These are phyloP conservation scores for Dicyrtoma fusca DNA, from an alignment of 2,888 invertebrate species.

Conservation along the genomic window DNA sequence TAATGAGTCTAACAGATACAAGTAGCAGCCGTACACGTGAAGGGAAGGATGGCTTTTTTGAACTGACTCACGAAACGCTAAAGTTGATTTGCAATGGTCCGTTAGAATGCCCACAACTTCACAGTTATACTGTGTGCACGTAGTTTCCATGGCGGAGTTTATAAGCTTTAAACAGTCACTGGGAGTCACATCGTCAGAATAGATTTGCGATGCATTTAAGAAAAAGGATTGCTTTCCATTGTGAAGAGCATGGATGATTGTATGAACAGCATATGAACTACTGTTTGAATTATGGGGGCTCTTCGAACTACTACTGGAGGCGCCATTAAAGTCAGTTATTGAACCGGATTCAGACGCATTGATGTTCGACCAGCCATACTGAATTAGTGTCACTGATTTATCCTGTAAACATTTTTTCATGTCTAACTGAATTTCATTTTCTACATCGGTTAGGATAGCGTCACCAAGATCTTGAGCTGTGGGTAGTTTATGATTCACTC, in stretches of 20 bases:
- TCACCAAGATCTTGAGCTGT: slow-evolving; percentile 17
- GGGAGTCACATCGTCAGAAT: background rate
- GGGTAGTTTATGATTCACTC: slow-evolving; percentile 20
- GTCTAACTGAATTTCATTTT: slow-evolving; percentile 21
- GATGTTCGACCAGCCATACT: slow-evolving; percentile 42
- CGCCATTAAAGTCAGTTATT: background rate
- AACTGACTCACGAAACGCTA: background rate
- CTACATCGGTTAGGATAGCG: slow-evolving; percentile 22
- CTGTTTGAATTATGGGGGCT: background rate
- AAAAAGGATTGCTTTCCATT: slow-evolving; percentile 17
- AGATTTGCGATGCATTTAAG: background rate
- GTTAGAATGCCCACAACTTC: slow-evolving; percentile 9
- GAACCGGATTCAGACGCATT: background rate
- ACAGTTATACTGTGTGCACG: background rate
- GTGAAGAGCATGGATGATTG: slow-evolving; percentile 14
- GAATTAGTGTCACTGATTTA: slow-evolving; percentile 33
- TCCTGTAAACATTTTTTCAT: background rate
- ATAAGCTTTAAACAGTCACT: background rate
- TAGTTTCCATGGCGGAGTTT: background rate
- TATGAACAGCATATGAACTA: background rate
- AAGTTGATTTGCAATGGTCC: background rate
- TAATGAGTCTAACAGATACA: background rate
- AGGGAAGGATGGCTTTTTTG: background rate
- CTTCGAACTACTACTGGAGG: slow-evolving; percentile 30
- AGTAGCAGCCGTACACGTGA: slow-evolving; percentile 7